Conservation (phyloP, 2,888 invertebrate species). For the Eilema caniola region DNA sequence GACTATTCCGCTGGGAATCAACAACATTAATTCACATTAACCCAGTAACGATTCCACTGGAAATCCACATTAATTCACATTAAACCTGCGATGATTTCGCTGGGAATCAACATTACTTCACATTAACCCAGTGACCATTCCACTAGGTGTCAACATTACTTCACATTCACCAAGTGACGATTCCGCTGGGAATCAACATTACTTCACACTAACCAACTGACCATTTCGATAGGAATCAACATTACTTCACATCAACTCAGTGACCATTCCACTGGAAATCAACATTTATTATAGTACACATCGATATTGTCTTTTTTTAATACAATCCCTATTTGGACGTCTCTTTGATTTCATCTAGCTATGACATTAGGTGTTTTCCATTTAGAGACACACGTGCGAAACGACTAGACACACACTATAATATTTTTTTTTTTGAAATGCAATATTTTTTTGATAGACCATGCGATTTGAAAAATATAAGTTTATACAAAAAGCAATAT, state of each 20-base stretch:
- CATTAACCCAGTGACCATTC: too few species aligned
- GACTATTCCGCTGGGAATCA: too few species aligned
- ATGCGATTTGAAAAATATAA: neutral
- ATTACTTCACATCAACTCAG: too few species aligned
- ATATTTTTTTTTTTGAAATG: neutral
- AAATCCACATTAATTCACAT: too few species aligned
- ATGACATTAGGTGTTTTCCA: constrained; percentile 52
- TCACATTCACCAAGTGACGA: too few species aligned
- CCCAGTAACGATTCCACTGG: too few species aligned
- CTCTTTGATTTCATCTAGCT: constrained; percentile 84
- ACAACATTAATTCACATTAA: too few species aligned
- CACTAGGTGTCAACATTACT: too few species aligned
- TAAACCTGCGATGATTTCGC: too few species aligned
- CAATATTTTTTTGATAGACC: neutral
- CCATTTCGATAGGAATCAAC: constrained; percentile 17
- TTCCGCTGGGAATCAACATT: constrained; percentile 29
- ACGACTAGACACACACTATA: constrained; percentile 23
- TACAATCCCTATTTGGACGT: constrained; percentile 78
- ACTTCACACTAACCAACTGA: constrained; percentile 45
- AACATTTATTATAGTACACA: constrained; percentile 62
- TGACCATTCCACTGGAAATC: constrained; percentile 30
- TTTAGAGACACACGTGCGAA: constrained; percentile 28
- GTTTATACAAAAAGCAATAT: constrained; percentile 9
- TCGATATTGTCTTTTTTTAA: constrained; percentile 79
- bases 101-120: too few species aligned